Evolutionary conservation across 2,888 invertebrate species (phyloP), one percentile per base, ranked within the genome.

Genomic region (Rotaria macrura): DNA sequence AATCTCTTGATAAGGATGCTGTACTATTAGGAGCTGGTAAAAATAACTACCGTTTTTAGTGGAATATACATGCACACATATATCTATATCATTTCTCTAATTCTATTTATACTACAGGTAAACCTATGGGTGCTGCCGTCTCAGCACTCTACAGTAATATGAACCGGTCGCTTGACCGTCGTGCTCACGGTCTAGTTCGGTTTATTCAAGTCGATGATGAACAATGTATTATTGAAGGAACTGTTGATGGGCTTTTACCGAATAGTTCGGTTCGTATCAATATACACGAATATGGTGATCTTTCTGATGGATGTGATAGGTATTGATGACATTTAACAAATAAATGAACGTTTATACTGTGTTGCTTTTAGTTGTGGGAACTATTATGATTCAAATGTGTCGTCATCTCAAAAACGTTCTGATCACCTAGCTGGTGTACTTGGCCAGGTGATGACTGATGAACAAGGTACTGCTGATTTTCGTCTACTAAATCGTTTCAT

Each of bases 11-110:
- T 0, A 93, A 92, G 87, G 92, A 93, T 87, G 94, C 94, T 2
- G 94, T 95, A 0, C 90, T 96, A 0, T 94, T 94, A 89, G 96
- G 96, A 10, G 94, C 94, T 90, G 95, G 95, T 79, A 43, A 43
- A 20, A n/a, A n/a, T n/a, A n/a, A n/a, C n/a, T n/a, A n/a, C n/a
- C n/a, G n/a, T n/a, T n/a, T n/a, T n/a, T n/a, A n/a, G n/a, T n/a
- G n/a, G n/a, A n/a, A n/a, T n/a, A n/a, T n/a, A n/a, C n/a, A n/a
- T n/a, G n/a, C n/a, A n/a, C n/a, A n/a, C n/a, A n/a, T n/a, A 85
- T 85, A 72, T n/a, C 9, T 14, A 65, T n/a, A 72, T 47, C 20
- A n/a, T 20, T 65, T 84, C 43, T 5, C 3, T 52, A 43, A 3
- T 14, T 79, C 4, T 74, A 12, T 65, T 49, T 49, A 17, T n/a